Evolutionary conservation across 2,113 vertebrate genomes (phyloP).

Genomic region (Mormyrus iriodes): DNA sequence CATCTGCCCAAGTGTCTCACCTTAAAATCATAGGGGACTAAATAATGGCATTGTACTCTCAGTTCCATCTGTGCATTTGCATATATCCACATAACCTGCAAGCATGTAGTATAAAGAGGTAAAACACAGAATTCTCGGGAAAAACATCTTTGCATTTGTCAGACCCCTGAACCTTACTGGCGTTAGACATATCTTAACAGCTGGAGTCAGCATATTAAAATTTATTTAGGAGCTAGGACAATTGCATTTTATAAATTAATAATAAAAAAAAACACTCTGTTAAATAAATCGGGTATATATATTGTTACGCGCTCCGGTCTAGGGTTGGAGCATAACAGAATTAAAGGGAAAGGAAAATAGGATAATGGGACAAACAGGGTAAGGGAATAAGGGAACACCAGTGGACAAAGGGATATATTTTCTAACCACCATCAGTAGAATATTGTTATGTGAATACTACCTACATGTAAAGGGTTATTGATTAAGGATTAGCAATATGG

Average conservation of each 20-base stretch:
- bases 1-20: background rate
- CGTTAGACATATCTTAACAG: background rate
- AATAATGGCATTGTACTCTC: background rate
- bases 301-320: no score
- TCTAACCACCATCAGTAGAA: background rate
- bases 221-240: background rate
- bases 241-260: background rate
- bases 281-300: background rate
- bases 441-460: background rate
- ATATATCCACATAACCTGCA: background rate
- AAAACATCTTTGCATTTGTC: background rate
- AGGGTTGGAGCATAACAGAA: no score
- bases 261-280: background rate
- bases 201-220: background rate
- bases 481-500: background rate
- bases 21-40: background rate
- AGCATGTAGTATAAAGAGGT: background rate
- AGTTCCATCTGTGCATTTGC: slow-evolving; percentile 12
- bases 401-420: no score
- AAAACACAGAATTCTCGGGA: background rate
- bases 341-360: no score
- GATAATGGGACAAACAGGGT: no score
- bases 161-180: background rate
- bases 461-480: background rate
- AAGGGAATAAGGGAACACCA: no score